These are phyloP conservation scores for Busseola fusca DNA, from an alignment of 2,888 invertebrate genomes.

Conservation along the genomic window DNA sequence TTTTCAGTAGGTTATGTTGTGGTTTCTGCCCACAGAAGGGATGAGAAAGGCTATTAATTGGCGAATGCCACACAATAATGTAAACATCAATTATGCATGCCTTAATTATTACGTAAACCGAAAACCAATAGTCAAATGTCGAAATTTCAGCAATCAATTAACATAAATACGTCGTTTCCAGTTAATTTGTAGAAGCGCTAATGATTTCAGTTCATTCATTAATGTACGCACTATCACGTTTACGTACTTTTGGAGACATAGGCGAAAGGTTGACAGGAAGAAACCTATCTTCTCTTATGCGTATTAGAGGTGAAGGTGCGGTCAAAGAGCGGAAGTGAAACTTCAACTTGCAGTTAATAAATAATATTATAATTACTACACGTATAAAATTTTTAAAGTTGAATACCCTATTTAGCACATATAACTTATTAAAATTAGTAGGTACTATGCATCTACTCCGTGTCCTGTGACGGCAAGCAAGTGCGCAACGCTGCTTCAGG, in stretches of 20 bases:
- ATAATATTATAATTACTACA: no score
- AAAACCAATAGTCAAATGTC: slow-evolving; percentile 22
- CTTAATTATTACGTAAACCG: slow-evolving; percentile 28
- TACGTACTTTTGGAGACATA: not conserved
- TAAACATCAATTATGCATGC: slow-evolving; percentile 14
- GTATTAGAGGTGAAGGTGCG: no score
- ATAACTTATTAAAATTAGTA: no score
- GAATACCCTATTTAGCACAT: no score
- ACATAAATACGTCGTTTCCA: not conserved
- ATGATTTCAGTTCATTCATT: slow-evolving; percentile 20
- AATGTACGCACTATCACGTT: slow-evolving; percentile 1
- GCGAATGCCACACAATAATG: slow-evolving; percentile 13
- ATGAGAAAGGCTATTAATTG: not conserved
- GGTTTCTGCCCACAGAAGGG: not conserved
- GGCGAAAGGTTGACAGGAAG: no score
- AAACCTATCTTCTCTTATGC: no score
- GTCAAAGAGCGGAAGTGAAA: no score
- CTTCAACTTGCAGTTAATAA: no score
- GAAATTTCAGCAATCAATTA: slow-evolving; percentile 15
- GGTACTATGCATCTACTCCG: no score
- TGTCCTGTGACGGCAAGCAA: no score
- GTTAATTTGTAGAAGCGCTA: slow-evolving; percentile 7
- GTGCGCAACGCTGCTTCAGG: no score
- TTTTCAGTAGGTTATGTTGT: not conserved
- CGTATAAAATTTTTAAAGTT: no score